Conservation (phyloP, 2,113 vertebrate genomes). For the Glaucomys volans region DNA sequence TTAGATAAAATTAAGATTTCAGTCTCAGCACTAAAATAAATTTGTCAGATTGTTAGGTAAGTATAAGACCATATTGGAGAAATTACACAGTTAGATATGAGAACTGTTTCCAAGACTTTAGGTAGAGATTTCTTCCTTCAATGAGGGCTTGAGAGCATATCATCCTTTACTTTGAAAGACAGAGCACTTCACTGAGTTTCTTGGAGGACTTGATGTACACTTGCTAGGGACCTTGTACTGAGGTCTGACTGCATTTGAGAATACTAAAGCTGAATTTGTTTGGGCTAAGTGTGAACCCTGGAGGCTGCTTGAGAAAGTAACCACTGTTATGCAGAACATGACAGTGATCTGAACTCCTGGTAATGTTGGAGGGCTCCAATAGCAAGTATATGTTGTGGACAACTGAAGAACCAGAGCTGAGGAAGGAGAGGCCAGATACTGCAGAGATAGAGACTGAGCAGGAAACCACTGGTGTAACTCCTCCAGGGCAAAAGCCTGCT, state of each 20-base stretch:
- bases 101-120: not conserved
- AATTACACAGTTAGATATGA: not conserved
- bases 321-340: not conserved
- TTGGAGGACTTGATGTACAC: not conserved
- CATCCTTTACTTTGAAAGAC: not conserved
- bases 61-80: not conserved
- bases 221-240: not conserved
- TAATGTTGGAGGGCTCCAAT: not conserved
- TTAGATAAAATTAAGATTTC: constrained; percentile 16
- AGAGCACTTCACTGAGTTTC: not conserved
- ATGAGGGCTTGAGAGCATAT: not conserved
- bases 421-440: not conserved
- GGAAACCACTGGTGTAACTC: not conserved
- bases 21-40: not conserved
- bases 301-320: not conserved
- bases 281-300: not conserved
- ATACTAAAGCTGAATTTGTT: not conserved
- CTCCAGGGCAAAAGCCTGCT: rapidly evolving
- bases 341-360: not conserved
- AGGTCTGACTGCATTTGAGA: not conserved
- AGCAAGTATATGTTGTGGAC: not conserved
- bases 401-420: not conserved
- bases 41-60: not conserved
- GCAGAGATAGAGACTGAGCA: not conserved
- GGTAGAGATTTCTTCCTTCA: not conserved